Evolutionary conservation across 2,888 invertebrate genomes (phyloP).

Genomic region (Sphecodes monilicornis): DNA sequence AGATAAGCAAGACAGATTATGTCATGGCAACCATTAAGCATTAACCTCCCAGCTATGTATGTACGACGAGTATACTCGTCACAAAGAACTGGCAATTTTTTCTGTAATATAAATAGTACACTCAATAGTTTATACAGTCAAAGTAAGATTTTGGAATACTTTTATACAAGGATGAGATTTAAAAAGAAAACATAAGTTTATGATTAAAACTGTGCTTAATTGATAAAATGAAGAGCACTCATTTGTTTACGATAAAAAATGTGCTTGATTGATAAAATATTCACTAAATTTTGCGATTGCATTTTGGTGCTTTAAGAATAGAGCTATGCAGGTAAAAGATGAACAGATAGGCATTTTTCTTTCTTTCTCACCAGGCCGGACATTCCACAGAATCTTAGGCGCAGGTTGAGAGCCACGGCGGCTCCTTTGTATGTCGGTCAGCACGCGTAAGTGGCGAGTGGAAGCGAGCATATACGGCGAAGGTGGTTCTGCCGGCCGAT

Average conservation of each 20-base stretch:
- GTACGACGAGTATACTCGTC: too few species aligned
- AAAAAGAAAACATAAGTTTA: too few species aligned
- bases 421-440: conserved; percentile 64
- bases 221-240: too few species aligned
- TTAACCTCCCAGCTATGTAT: too few species aligned
- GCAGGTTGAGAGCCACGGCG: conserved; percentile 45
- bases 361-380: neutral
- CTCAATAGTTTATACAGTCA: too few species aligned
- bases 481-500: conserved; percentile 39
- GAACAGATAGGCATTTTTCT: neutral
- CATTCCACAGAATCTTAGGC: conserved; percentile 16
- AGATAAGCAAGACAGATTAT: too few species aligned
- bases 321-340: neutral
- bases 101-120: too few species aligned
- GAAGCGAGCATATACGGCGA: conserved; percentile 37
- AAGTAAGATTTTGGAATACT: too few species aligned
- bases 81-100: too few species aligned
- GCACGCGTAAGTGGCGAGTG: conserved; percentile 47
- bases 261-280: neutral
- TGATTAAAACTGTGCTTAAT: too few species aligned
- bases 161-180: too few species aligned
- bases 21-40: too few species aligned
- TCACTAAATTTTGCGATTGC: neutral
- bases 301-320: neutral
- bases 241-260: neutral